Base-by-base conservation (phyloP, 2,888 invertebrate species). In the Tachystola acroxantha region DNA sequence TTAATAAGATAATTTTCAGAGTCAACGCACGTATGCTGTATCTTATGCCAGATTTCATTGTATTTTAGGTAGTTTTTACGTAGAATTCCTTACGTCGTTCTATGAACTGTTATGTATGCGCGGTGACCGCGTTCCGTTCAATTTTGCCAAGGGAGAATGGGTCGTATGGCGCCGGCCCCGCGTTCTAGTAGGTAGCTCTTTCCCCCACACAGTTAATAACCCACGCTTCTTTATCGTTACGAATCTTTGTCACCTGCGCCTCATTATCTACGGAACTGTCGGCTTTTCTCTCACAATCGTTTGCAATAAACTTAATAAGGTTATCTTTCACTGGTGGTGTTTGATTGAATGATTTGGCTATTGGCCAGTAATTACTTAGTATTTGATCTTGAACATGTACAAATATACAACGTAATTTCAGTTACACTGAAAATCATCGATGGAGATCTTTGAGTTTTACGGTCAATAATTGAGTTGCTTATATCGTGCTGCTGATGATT, bases 171-270 rank as follows among this genome's bases (percentile, higher is more conserved):
- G 68, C 70, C 72, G 72, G 75, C 70, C 64, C 64, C 69, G 64
- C 65, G 56, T 53, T 46, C 39, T 45, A 24, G 24, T 37, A 55
- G 3, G 16, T 47, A 57, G 69, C 66, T 72, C 65, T 71, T 75
- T 74, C 69, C 71, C 73, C 66, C 73, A 60, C 65, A 59, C 57
- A 4, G 65, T 62, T 73, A 77, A 78, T 77, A 81, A 75, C 75
- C 77, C 81, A 78, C 80, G 79, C 78, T 75, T 72, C 71, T 77
- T 74, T 73, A 79, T 76, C 75, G 76, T 70, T 64, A 67, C 67
- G 64, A 67, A 74, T 75, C 65, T 71, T 78, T 76, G 76, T 79
- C 81, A 79, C 80, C 79, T 78, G 80, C 76, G 67, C 57, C 59
- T 67, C 68, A 67, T 68, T 78, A 70, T 67, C 63, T 67, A 62